These are phyloP conservation scores for Ahaetulla prasina DNA, from an alignment of 2,113 vertebrate genomes.

Conservation along the genomic window DNA sequence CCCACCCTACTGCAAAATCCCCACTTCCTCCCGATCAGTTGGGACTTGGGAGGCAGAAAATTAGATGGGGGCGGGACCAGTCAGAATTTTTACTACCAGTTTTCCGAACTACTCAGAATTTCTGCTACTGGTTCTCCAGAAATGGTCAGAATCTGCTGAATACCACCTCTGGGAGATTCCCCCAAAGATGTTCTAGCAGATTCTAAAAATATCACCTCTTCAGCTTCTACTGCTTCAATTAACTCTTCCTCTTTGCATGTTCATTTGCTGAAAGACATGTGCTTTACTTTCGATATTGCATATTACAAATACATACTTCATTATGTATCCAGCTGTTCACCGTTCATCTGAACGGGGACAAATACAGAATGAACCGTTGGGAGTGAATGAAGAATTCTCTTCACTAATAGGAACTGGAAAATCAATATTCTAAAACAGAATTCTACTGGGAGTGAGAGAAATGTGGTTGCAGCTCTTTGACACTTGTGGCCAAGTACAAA, in stretches of 20 bases:
- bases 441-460: not conserved
- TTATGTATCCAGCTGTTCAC: not conserved
- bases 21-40: too few relatives aligned
- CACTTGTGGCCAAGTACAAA: not conserved
- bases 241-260: not conserved
- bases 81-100: too few relatives aligned
- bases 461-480: not conserved
- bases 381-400: not conserved
- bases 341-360: too few relatives aligned
- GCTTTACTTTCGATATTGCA: not conserved
- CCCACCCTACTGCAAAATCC: too few relatives aligned
- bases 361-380: not conserved
- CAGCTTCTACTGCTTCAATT: not conserved
- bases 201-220: not conserved
- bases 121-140: too few relatives aligned
- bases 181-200: not conserved
- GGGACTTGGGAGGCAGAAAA: too few relatives aligned
- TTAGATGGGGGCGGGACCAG: too few relatives aligned
- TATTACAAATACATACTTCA: not conserved
- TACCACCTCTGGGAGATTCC: too few relatives aligned
- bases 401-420: not conserved
- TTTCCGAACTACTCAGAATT: too few relatives aligned
- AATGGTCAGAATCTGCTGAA: too few relatives aligned
- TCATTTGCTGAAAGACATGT: not conserved
- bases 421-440: not conserved